These are phyloP conservation scores for Atherix ibis DNA, from an alignment of 2,888 invertebrate genomes.

Conservation along the genomic window DNA sequence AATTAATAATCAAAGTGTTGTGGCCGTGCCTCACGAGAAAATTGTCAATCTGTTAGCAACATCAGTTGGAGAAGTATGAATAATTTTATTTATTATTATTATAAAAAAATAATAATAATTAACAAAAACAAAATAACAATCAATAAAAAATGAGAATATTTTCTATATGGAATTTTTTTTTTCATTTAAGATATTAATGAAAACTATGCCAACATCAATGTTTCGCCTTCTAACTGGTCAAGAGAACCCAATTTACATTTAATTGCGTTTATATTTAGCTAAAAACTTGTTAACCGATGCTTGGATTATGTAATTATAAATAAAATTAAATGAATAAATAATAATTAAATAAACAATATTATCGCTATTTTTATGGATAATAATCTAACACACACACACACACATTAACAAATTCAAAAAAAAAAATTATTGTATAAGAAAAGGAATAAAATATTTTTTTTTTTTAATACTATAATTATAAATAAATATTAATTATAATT, in stretches of 20 bases:
- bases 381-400: too few species aligned
- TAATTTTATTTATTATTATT: slow-evolving; percentile 1
- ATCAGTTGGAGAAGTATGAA: slow-evolving; percentile 90
- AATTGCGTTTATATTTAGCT: background rate
- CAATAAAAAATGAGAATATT: too few species aligned
- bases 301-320: background rate
- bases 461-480: too few species aligned
- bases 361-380: too few species aligned
- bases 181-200: slow-evolving; percentile 73
- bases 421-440: too few species aligned
- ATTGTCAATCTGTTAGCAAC: slow-evolving; percentile 98
- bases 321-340: too few species aligned
- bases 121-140: too few species aligned
- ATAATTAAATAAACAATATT: too few species aligned
- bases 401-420: too few species aligned
- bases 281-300: background rate
- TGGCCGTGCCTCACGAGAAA: slow-evolving; percentile 98
- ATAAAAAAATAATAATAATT: too few species aligned
- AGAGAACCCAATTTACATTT: slow-evolving; percentile 45
- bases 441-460: too few species aligned
- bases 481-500: too few species aligned
- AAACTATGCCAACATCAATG: slow-evolving; percentile 99
- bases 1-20: slow-evolving; percentile 98
- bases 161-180: slow-evolving; percentile 2
- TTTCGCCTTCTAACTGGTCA: slow-evolving; percentile 97